Evolutionary conservation across 2,113 vertebrate species (phyloP).

Genomic region (Herpetotheres cachinnans): DNA sequence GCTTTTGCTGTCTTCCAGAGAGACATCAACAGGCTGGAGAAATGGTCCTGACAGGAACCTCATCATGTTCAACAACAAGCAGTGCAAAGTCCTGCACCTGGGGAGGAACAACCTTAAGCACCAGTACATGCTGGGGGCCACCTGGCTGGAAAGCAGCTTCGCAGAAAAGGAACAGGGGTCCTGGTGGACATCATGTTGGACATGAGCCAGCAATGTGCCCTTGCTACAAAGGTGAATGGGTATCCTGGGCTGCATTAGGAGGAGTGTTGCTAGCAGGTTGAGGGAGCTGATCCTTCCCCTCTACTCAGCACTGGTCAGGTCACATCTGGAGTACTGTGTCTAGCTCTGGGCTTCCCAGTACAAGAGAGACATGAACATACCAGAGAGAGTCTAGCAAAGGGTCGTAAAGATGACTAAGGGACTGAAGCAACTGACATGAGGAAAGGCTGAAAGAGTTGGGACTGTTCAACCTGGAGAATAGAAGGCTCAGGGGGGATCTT

Average conservation of each 20-base stretch:
- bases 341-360: not conserved
- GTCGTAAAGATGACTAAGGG: not conserved
- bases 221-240: not conserved
- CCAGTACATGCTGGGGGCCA: rapidly evolving
- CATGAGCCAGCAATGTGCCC: not conserved
- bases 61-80: not conserved
- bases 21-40: not conserved
- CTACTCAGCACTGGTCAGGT: not conserved
- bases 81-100: not conserved
- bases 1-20: not conserved
- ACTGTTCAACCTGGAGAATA: not conserved
- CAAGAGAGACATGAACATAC: not conserved
- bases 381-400: not conserved
- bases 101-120: not conserved
- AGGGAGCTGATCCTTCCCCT: not conserved
- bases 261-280: not conserved
- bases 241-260: not conserved
- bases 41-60: not conserved
- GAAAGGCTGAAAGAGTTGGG: not conserved
- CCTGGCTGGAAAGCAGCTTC: not conserved
- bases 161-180: not conserved
- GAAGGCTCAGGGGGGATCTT: not conserved
- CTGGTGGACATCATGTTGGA: not conserved
- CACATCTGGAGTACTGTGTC: not conserved
- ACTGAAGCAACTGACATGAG: not conserved